phyloP scores from a whole-genome alignment of 2,113 vertebrate species.

The Labrus mixtus region DNA sequence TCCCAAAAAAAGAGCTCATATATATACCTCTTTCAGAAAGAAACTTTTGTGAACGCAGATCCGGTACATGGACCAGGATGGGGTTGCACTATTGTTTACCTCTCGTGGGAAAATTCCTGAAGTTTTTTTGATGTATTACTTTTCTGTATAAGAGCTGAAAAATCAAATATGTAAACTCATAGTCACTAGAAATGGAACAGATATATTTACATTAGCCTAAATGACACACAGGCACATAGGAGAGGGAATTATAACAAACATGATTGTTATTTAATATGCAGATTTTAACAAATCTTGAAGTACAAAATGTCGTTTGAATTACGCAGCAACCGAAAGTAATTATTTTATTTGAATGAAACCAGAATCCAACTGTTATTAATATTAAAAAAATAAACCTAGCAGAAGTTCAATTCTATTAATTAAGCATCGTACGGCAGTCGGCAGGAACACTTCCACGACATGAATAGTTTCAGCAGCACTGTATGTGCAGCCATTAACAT shows the following conservation, averaged over 20 bases:
- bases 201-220: too few relatives aligned
- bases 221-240: too few relatives aligned
- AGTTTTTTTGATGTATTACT: too few relatives aligned
- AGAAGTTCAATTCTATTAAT: slow-evolving; percentile 23
- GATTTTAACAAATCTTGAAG: background rate
- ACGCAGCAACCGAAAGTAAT: background rate
- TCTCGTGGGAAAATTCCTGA: too few relatives aligned
- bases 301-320: background rate
- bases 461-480: background rate
- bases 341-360: background rate
- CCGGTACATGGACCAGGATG: background rate
- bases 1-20: background rate
- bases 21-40: background rate
- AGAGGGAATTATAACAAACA: background rate
- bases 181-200: too few relatives aligned
- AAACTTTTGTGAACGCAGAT: background rate
- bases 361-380: slow-evolving; percentile 3
- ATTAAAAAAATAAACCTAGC: background rate
- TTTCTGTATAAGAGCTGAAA: too few relatives aligned
- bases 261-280: background rate
- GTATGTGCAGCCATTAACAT: background rate
- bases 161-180: too few relatives aligned
- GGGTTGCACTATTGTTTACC: too few relatives aligned
- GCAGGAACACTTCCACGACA: slow-evolving; percentile 15
- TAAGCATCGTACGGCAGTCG: slow-evolving; percentile 8